phyloP scores from a whole-genome alignment of 2,113 vertebrate genomes.

The Pao palembangensis region DNA sequence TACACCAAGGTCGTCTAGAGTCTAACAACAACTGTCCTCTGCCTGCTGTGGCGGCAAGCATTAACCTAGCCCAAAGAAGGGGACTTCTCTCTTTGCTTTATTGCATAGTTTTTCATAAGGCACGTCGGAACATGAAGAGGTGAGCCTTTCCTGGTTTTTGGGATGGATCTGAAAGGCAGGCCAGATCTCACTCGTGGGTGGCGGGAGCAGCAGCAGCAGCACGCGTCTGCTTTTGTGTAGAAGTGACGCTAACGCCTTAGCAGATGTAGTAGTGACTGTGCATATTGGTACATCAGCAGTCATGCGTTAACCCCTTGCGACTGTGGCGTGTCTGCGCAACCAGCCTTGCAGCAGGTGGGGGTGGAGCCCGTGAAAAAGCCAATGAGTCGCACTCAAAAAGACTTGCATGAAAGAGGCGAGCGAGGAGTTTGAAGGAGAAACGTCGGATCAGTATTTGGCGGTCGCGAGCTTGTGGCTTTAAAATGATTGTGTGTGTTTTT shows the following conservation, averaged over 20 bases:
- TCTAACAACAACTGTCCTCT: slow-evolving; percentile 63
- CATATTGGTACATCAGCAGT: slow-evolving; percentile 68
- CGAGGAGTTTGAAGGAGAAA: slow-evolving; percentile 26
- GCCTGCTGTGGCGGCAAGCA: slow-evolving; percentile 43
- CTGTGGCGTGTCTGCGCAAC: too few relatives aligned
- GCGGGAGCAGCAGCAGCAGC: slow-evolving; percentile 19
- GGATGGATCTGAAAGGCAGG: slow-evolving; percentile 45
- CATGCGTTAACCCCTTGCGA: slow-evolving; percentile 57
- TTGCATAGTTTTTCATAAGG: slow-evolving; percentile 97
- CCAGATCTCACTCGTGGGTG: slow-evolving; percentile 36
- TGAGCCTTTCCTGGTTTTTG: slow-evolving; percentile 44
- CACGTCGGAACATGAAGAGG: slow-evolving; percentile 76
- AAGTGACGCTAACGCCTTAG: slow-evolving; percentile 49
- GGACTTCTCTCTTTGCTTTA: not conserved
- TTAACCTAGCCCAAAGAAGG: slow-evolving; percentile 50
- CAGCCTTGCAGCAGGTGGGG: not conserved
- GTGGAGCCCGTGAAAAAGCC: slow-evolving; percentile 66
- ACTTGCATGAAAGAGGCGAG: slow-evolving; percentile 58
- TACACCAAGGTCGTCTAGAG: slow-evolving; percentile 62
- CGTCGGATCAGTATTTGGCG: slow-evolving; percentile 15
- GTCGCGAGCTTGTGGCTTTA: not conserved
- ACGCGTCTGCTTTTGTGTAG: slow-evolving; percentile 31
- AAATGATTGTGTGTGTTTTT: slow-evolving; percentile 41
- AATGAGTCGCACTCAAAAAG: slow-evolving; percentile 46
- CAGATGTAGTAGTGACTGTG: slow-evolving; percentile 64